Evolutionary conservation across 2,797 vertebrate species (phyloP).

Genomic region (Ibycter americanus): DNA sequence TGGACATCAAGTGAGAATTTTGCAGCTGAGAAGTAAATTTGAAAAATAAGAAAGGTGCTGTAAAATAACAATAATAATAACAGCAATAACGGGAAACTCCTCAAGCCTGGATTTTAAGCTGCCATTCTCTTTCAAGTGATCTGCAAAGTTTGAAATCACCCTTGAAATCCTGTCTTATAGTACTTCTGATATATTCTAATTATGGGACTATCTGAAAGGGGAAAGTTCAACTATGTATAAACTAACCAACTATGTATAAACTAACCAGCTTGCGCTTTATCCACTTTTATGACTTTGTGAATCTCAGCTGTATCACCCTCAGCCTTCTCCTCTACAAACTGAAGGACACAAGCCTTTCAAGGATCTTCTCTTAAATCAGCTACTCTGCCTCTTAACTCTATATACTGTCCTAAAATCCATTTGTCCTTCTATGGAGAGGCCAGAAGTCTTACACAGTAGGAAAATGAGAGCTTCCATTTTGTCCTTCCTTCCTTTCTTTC

Average conservation of each 20-base stretch:
- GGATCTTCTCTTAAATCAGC: background rate
- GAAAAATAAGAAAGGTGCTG: background rate
- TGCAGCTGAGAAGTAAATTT: background rate
- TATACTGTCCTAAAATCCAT: background rate
- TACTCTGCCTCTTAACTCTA: background rate
- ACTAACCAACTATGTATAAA: background rate
- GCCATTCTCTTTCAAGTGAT: background rate
- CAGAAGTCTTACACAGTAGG: background rate
- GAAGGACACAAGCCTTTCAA: background rate
- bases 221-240: background rate
- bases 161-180: background rate
- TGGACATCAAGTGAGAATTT: background rate
- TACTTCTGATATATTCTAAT: background rate
- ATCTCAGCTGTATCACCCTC: background rate
- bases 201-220: background rate
- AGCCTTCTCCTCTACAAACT: background rate
- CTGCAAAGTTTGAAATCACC: background rate
- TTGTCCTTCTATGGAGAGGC: background rate
- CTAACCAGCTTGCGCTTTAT: background rate
- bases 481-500: background rate
- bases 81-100: background rate
- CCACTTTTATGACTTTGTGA: background rate
- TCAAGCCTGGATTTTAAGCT: background rate
- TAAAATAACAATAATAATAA: background rate
- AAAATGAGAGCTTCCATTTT: background rate